These are phyloP conservation scores for Drosophila jambulina DNA, from an alignment of 1,140 invertebrate species.

Conservation along the genomic window DNA sequence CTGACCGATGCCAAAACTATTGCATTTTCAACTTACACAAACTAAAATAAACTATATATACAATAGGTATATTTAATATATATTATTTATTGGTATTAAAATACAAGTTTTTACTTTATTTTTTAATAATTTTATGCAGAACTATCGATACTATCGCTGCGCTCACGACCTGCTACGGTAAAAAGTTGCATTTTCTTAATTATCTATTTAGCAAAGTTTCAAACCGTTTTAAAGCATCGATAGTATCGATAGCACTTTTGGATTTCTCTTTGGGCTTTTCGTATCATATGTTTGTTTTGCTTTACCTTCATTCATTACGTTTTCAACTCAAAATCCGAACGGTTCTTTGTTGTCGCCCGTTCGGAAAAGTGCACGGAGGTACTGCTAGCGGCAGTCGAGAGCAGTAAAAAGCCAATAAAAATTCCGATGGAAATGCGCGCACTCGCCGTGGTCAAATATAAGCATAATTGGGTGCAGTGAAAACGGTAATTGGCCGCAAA, in stretches of 20 bases:
- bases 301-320: constrained; percentile 7
- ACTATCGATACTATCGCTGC: too few species aligned
- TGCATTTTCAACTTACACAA: too few species aligned
- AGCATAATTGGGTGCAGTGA: constrained; percentile 34
- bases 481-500: constrained; percentile 8
- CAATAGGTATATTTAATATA: too few species aligned
- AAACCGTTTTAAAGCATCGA: not conserved
- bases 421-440: constrained; percentile 38
- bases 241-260: not conserved
- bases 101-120: too few species aligned
- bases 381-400: constrained; percentile 9
- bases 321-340: constrained; percentile 6
- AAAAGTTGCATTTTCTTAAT: not conserved
- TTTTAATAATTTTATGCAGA: too few species aligned
- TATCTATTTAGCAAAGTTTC: not conserved
- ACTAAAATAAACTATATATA: too few species aligned
- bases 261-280: constrained; percentile 6
- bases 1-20: too few species aligned
- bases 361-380: constrained; percentile 40
- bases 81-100: too few species aligned
- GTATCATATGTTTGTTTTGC: constrained; percentile 16
- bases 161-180: too few species aligned
- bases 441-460: constrained; percentile 9
- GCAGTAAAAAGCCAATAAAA: constrained; percentile 27
- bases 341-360: constrained; percentile 22